phyloP scores from a whole-genome alignment of 2,888 invertebrate species.

The Cantharis rufa region DNA sequence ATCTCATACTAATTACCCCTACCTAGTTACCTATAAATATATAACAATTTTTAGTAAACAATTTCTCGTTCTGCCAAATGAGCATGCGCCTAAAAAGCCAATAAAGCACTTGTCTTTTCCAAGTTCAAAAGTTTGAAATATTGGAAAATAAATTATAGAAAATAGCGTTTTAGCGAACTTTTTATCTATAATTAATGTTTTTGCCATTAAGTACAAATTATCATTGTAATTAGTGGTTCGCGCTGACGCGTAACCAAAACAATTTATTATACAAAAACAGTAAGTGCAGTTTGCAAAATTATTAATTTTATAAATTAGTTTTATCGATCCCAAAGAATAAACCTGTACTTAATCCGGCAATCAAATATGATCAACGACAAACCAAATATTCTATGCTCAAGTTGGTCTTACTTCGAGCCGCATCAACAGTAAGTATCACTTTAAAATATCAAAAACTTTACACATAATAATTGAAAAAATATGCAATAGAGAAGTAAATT shows the following conservation, averaged over 20 bases:
- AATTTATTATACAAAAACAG: background rate
- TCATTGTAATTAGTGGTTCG: background rate
- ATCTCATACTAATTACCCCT: background rate
- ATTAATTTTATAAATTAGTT: background rate
- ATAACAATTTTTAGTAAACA: background rate
- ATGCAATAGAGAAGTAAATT: background rate
- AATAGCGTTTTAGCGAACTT: background rate
- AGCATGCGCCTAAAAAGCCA: background rate
- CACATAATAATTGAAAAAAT: background rate
- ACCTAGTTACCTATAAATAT: background rate
- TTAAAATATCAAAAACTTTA: background rate
- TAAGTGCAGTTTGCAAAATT: background rate
- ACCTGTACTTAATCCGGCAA: background rate
- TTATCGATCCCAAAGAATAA: background rate
- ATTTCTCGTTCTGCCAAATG: background rate
- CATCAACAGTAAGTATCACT: too few relatives aligned
- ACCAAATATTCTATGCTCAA: background rate
- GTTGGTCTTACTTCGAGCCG: background rate
- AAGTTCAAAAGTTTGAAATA: background rate
- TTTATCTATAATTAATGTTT: background rate
- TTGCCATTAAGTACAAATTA: background rate
- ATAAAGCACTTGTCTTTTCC: background rate
- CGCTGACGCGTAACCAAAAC: background rate
- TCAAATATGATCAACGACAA: background rate
- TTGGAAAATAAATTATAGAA: background rate